Conservation (phyloP, 2,113 vertebrate genomes). For the Carettochelys insculpta region DNA sequence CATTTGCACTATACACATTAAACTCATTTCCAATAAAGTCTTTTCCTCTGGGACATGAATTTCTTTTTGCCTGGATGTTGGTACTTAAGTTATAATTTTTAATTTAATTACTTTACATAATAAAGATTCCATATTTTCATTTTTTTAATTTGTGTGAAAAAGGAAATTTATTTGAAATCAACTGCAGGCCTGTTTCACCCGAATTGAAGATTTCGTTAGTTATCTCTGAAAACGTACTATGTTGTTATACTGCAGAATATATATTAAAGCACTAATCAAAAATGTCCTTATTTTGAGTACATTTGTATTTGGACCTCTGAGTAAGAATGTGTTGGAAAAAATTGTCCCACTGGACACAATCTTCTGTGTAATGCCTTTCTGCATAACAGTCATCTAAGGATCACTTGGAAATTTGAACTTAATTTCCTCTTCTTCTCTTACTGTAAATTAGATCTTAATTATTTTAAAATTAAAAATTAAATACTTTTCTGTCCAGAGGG, state of each 20-base stretch:
- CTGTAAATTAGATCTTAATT: neutral
- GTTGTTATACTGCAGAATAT: neutral
- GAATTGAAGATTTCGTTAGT: neutral
- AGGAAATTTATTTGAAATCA: neutral
- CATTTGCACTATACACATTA: neutral
- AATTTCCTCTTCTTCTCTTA: neutral
- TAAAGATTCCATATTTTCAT: fast-evolving
- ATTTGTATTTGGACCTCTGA: neutral
- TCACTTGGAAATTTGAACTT: neutral
- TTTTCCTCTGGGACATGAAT: neutral
- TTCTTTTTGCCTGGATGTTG: conserved; percentile 10
- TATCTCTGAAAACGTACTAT: neutral
- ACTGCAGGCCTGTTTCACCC: conserved; percentile 3
- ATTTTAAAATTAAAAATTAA: neutral
- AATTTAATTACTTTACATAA: too few relatives aligned
- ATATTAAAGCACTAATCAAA: neutral
- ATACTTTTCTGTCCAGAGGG: fast-evolving
- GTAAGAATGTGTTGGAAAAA: conserved; percentile 44
- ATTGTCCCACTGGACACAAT: conserved; percentile 14
- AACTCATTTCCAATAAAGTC: conserved; percentile 28
- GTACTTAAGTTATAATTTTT: neutral
- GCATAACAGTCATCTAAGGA: neutral
- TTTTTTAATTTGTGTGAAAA: neutral
- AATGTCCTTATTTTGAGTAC: neutral
- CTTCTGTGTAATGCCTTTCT: conserved; percentile 12